phyloP scores from a whole-genome alignment of 2,797 vertebrate genomes.

The Sebastes vulpes region DNA sequence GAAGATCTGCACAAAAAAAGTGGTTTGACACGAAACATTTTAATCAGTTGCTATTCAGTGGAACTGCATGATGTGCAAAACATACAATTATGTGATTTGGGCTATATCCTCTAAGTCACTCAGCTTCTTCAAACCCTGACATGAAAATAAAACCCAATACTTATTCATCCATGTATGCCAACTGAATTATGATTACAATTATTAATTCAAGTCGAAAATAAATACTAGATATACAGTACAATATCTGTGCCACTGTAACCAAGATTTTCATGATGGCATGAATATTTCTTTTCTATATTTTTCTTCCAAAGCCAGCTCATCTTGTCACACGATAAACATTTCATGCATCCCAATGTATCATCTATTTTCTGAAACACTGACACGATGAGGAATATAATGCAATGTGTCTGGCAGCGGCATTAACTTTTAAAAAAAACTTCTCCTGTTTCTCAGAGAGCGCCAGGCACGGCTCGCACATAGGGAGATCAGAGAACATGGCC shows the following conservation, averaged over 20 bases:
- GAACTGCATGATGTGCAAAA: constrained; percentile 27
- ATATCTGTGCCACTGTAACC: not conserved
- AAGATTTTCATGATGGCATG: not conserved
- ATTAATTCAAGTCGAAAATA: not conserved
- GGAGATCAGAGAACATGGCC: constrained; percentile 82
- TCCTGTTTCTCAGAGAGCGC: constrained; percentile 74
- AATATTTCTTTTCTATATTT: not conserved
- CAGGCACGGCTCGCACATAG: constrained; percentile 76
- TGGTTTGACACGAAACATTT: constrained; percentile 19
- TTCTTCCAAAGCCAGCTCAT: constrained; percentile 10
- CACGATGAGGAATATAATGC: constrained; percentile 71
- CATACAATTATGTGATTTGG: constrained; percentile 22
- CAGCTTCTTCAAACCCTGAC: constrained; percentile 16
- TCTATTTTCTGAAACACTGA: constrained; percentile 74
- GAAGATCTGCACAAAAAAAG: constrained; percentile 26
- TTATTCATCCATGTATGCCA: not conserved
- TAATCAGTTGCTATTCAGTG: constrained; percentile 17
- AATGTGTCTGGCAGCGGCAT: constrained; percentile 70
- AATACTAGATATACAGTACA: not conserved
- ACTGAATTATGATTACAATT: constrained; percentile 8
- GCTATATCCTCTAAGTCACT: constrained; percentile 20
- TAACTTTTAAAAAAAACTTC: constrained; percentile 70
- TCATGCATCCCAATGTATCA: constrained; percentile 61
- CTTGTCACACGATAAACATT: constrained; percentile 47
- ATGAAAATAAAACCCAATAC: constrained; percentile 15